phyloP scores from a whole-genome alignment of 2,113 vertebrate genomes.

The Micromys minutus region DNA sequence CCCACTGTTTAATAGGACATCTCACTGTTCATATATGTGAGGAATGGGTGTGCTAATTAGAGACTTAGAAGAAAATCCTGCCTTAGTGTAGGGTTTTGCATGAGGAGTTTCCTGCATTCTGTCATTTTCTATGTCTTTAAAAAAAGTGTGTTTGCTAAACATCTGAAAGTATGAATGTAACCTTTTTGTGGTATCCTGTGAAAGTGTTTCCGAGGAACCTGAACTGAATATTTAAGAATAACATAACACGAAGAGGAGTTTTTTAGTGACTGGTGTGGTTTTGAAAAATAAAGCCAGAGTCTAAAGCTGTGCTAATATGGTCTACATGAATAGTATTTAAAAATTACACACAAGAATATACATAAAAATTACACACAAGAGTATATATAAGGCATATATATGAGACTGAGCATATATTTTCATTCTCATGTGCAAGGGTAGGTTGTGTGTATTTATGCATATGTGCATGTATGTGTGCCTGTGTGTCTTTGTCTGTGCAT shows the following conservation, averaged over 20 bases:
- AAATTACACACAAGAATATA: neutral
- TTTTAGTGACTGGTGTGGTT: neutral
- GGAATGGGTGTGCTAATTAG: slow-evolving; percentile 83
- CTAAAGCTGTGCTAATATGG: neutral
- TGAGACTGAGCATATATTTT: neutral
- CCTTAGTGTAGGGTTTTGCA: slow-evolving; percentile 71
- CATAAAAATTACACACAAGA: neutral
- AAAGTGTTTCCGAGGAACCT: neutral
- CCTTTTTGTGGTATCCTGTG: slow-evolving; percentile 26
- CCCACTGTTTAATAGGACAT: slow-evolving; percentile 83
- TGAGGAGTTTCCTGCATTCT: slow-evolving; percentile 70
- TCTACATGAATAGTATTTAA: neutral
- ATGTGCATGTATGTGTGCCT: neutral
- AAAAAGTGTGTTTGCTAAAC: slow-evolving; percentile 56
- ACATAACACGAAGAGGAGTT: neutral
- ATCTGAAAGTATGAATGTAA: slow-evolving; percentile 41
- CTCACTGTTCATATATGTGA: slow-evolving; percentile 76
- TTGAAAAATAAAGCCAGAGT: slow-evolving; percentile 19
- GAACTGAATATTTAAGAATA: slow-evolving; percentile 46
- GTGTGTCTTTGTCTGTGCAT: neutral
- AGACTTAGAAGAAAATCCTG: slow-evolving; percentile 79
- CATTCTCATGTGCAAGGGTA: neutral
- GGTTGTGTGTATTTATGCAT: neutral
- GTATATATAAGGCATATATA: neutral
- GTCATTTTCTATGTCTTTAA: slow-evolving; percentile 62